phyloP scores from a whole-genome alignment of 2,888 invertebrate genomes.

The Xylocampa areola region DNA sequence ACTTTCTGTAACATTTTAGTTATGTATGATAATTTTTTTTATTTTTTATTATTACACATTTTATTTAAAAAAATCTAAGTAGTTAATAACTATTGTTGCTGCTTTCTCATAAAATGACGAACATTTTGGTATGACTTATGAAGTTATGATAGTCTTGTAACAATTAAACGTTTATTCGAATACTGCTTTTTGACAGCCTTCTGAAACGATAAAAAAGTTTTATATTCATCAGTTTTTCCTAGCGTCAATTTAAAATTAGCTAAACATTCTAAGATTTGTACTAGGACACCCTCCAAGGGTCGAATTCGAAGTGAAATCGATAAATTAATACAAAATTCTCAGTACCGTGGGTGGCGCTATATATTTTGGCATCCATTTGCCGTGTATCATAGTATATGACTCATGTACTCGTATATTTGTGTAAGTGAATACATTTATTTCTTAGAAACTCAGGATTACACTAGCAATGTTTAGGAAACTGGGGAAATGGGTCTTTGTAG shows the following conservation, averaged over 20 bases:
- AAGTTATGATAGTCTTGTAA: too few relatives aligned
- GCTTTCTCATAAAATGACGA: too few relatives aligned
- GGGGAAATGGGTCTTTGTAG: constrained; percentile 41
- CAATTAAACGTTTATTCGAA: too few relatives aligned
- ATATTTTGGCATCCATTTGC: constrained; percentile 54
- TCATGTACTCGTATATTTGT: constrained; percentile 47
- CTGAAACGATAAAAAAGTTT: neutral
- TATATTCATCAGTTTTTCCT: neutral
- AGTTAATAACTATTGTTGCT: too few relatives aligned
- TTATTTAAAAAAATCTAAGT: too few relatives aligned
- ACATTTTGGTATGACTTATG: too few relatives aligned
- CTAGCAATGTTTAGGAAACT: constrained; percentile 22
- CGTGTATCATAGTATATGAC: constrained; percentile 49
- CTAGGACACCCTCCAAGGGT: constrained; percentile 47
- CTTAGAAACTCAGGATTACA: constrained; percentile 33
- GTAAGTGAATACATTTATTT: constrained; percentile 38
- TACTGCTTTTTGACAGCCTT: neutral
- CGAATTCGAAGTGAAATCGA: constrained; percentile 33
- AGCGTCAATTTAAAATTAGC: constrained; percentile 21
- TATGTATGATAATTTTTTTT: too few relatives aligned
- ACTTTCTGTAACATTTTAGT: too few relatives aligned
- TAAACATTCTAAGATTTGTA: constrained; percentile 15
- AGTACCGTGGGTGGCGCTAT: constrained; percentile 49
- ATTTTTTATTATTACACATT: too few relatives aligned
- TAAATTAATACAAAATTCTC: constrained; percentile 49